Evolutionary conservation across 2,797 vertebrate species (phyloP), one percentile per base, ranked within the genome.

Genomic region (Argyrosomus regius): DNA sequence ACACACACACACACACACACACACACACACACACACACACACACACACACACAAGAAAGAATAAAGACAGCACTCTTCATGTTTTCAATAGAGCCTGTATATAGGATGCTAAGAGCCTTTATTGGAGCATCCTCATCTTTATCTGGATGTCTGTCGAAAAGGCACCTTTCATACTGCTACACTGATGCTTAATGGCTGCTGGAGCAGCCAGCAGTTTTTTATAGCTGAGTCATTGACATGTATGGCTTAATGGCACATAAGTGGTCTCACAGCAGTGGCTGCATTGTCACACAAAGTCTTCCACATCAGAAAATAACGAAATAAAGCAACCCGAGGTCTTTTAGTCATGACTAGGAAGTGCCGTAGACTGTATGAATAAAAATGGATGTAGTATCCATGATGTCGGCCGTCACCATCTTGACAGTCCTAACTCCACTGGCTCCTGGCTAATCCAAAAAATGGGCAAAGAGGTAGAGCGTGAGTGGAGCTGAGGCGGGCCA

Each of bases 181-280:
- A 70, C 26, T 80, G 72, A 77, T 64, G 56, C 65, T 54, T 66
- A 83, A 48, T 26, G 31, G 61, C 53, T 75, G 66, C n/a, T 6
- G 71, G 52, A 72, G 43, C 9, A 53, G 70, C 58, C 50, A 20
- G 35, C 35, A 39, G 7, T 39, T 6, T 31, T 39, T 39, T 39
- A 39, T 39, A 39, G 35, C 8, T 39, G 8, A 73, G 41, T 43
- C 26, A 14, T 24, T 50, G 43, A 18, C 49, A 70, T 14, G 13
- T 26, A 31, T 22, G 17, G 41, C n/a, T 49, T 35, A 45, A 48
- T 31, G 31, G 53, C 39, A 57, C 62, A 66, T 41, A 3, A 26
- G 4, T 14, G 24, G 20, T 20, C 35, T 39, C 8, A 39, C 8
- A 8, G 8, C 35, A 39, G 35, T 45, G 12, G 0, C 14, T 31